Base-by-base conservation (phyloP, 2,797 vertebrate genomes). In the Ctenochaetus hawaiiensis region DNA sequence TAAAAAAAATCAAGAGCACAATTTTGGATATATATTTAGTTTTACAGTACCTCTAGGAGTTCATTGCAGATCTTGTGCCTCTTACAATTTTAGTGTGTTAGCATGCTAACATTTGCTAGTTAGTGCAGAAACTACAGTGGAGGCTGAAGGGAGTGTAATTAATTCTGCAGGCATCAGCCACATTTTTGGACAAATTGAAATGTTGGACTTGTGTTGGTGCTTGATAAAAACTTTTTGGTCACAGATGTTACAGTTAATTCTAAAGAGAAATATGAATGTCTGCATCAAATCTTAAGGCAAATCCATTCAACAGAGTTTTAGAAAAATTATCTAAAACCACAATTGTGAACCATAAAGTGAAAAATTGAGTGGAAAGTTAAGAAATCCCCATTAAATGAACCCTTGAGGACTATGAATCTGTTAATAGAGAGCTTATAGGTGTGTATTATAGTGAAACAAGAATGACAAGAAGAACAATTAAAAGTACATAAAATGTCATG, bases 401-500 rank as follows among this genome's bases (percentile, higher is more conserved):
- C 56, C 14, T 14, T 3, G 14, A 8, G 30, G 1, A 23, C 0
- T 0, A 4, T 51, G 17, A 34, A 51, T 56, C 16, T 59, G 18
- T 51, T 43, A 1, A 39, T 45, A 18, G 26, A 16, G 20, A 45
- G 23, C 54, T 60, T 30, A 41, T 8, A 30, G 7, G 0, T 23
- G 20, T 68, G n/a, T 34, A 26, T 30, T 11, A 16, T 1, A 37
- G 23, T 57, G 39, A 75, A 74, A 77, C 64, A 79, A 83, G 81
- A 82, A 78, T 10, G 60, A 89, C 37, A 44, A 83, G 80, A 82
- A 34, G 30, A 80, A 83, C 87, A 72, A 82, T 93, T 94, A 93
- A 95, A 96, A 94, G 92, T 95, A 95, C 94, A 94, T 94, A 95
- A 95, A 96, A 95, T 94, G 91, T 93, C 83, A 93, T 94, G 87